phyloP scores from a whole-genome alignment of 2,113 vertebrate species.

The Nannobrachium achirus region DNA sequence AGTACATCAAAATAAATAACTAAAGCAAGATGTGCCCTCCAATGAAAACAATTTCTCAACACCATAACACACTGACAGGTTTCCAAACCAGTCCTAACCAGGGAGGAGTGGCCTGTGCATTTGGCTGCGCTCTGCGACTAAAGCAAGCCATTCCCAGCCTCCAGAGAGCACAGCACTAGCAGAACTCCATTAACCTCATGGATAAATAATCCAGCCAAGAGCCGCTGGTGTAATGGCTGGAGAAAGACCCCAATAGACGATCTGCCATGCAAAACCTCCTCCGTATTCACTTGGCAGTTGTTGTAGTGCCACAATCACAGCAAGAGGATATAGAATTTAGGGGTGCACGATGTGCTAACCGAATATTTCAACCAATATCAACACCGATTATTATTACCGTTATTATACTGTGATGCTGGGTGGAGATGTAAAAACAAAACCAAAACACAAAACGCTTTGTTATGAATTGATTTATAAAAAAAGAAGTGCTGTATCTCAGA shows the following conservation, averaged over 20 bases:
- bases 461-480: too few relatives aligned
- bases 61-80: background rate
- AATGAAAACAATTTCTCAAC: background rate
- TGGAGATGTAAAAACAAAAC: too few relatives aligned
- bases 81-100: conserved; percentile 7
- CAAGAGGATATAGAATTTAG: too few relatives aligned
- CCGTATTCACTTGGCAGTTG: too few relatives aligned
- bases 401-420: too few relatives aligned
- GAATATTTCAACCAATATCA: too few relatives aligned
- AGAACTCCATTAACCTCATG: conserved; percentile 52
- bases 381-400: too few relatives aligned
- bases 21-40: background rate
- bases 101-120: background rate
- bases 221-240: conserved; percentile 12
- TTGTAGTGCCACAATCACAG: too few relatives aligned
- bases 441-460: too few relatives aligned
- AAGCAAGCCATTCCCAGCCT: conserved; percentile 5
- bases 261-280: background rate
- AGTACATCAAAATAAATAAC: background rate
- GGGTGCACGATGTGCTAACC: too few relatives aligned
- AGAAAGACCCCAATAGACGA: background rate
- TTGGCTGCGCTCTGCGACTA: conserved; percentile 23
- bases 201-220: conserved; percentile 49
- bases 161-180: conserved; percentile 25
- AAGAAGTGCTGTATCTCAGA: too few relatives aligned